These are phyloP conservation scores for Ceratothoa steindachneri DNA, from an alignment of 2,888 invertebrate species.

Conservation along the genomic window DNA sequence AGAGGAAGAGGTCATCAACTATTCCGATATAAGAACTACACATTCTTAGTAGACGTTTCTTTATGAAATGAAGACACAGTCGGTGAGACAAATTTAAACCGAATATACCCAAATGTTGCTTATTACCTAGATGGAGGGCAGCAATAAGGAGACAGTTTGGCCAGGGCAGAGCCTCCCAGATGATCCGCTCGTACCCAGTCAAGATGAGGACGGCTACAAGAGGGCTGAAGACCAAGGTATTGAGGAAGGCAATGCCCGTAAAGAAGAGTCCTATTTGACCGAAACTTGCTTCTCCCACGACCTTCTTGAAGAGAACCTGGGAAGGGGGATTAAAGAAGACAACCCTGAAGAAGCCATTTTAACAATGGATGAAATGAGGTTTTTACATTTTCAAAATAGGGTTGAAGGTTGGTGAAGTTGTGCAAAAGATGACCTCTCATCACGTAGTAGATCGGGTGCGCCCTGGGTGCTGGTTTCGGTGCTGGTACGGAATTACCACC, in stretches of 20 bases:
- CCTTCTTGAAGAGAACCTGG: constrained; percentile 88
- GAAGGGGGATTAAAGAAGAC: constrained; percentile 20
- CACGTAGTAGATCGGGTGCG: too few relatives aligned
- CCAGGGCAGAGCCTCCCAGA: constrained; percentile 83
- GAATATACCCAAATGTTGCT: too few relatives aligned
- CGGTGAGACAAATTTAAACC: too few relatives aligned
- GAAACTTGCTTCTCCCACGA: constrained; percentile 86
- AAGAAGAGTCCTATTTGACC: constrained; percentile 91
- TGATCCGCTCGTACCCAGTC: constrained; percentile 77
- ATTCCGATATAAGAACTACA: too few relatives aligned
- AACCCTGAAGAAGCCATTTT: neutral
- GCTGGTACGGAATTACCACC: too few relatives aligned
- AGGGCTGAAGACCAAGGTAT: constrained; percentile 87
- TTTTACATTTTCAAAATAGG: neutral
- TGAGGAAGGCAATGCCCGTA: constrained; percentile 81
- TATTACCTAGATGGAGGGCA: constrained; percentile 70
- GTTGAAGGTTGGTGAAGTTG: neutral
- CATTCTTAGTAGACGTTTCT: too few relatives aligned
- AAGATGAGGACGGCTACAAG: constrained; percentile 78
- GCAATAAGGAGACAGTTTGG: constrained; percentile 69
- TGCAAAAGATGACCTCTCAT: too few relatives aligned
- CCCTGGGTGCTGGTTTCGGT: too few relatives aligned
- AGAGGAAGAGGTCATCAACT: too few relatives aligned
- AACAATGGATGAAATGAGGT: neutral
- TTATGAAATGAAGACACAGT: too few relatives aligned